These are phyloP conservation scores for Hephaestus fuliginosus DNA, from an alignment of 2,797 vertebrate genomes.

Conservation along the genomic window DNA sequence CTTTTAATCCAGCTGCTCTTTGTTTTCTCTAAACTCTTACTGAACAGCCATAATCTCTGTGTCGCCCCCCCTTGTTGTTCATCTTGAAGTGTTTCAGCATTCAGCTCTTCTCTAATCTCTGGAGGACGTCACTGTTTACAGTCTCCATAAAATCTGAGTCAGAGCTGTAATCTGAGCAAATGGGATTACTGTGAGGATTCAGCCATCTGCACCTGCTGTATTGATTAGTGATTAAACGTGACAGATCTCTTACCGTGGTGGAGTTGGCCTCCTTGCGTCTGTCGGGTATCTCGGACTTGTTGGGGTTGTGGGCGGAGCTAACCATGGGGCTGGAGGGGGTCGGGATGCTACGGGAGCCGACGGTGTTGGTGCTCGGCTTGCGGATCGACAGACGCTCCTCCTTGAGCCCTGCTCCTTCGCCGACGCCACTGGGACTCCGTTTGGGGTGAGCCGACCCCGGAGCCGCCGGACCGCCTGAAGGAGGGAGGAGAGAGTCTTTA, in stretches of 20 bases:
- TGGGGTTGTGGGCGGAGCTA: conserved; percentile 95
- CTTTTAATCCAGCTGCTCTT: conserved; percentile 42
- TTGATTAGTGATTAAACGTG: conserved; percentile 20
- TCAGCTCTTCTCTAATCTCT: conserved; percentile 21
- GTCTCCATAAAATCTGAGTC: conserved; percentile 25
- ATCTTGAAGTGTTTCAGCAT: not conserved
- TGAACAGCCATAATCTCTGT: not conserved
- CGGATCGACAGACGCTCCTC: conserved; percentile 90
- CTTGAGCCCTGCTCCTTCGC: conserved; percentile 86
- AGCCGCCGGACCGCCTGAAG: conserved; percentile 89
- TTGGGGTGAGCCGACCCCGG: conserved; percentile 88
- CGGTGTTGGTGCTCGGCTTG: conserved; percentile 87
- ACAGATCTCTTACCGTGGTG: conserved; percentile 84
- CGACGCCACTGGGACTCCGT: conserved; percentile 90
- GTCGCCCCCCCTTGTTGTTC: not conserved
- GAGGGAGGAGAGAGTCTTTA: not conserved
- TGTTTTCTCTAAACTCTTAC: not conserved
- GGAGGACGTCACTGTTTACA: not conserved
- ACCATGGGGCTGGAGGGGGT: conserved; percentile 95
- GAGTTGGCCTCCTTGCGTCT: conserved; percentile 90
- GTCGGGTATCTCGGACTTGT: conserved; percentile 94
- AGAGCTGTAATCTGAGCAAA: conserved; percentile 52
- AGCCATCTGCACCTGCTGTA: conserved; percentile 44
- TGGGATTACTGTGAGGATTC: conserved; percentile 47
- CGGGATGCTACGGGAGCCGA: conserved; percentile 87